Conservation (phyloP, 1,140 invertebrate species). For the Drosophila kurseongensis region DNA sequence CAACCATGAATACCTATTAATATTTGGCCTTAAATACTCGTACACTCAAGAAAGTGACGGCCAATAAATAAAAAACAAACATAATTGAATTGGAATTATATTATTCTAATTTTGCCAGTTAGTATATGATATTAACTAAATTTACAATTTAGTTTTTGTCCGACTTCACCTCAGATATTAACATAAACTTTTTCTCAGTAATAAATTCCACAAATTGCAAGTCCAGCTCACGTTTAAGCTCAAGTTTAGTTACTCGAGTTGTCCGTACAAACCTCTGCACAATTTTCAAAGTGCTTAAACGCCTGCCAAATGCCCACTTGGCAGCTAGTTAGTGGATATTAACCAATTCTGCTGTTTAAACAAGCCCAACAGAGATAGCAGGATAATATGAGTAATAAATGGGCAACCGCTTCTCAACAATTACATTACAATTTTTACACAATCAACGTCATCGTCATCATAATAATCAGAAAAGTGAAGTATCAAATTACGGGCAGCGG, state of each 20-base stretch:
- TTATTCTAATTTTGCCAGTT: not conserved
- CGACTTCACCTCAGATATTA: not conserved
- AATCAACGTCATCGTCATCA: slow-evolving; percentile 78
- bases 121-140: no score
- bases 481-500: slow-evolving; percentile 74
- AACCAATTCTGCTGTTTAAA: slow-evolving; percentile 57
- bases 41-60: not conserved
- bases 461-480: slow-evolving; percentile 83
- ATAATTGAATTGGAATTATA: no score
- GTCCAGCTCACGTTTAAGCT: not conserved
- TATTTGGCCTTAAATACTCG: slow-evolving; percentile 26
- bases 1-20: slow-evolving; percentile 20
- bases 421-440: slow-evolving; percentile 83
- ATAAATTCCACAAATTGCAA: not conserved
- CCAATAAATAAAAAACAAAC: not conserved
- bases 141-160: not conserved
- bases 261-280: slow-evolving; percentile 9
- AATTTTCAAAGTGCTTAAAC: slow-evolving; percentile 61
- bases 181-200: slow-evolving; percentile 3
- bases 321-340: slow-evolving; percentile 51
- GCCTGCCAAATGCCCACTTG: slow-evolving; percentile 62
- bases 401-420: slow-evolving; percentile 57
- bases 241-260: not conserved
- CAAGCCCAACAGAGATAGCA: slow-evolving; percentile 1
- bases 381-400: slow-evolving; percentile 1